These are phyloP conservation scores for Pseudanteris insignis DNA, from an alignment of 2,888 invertebrate genomes.

Conservation along the genomic window DNA sequence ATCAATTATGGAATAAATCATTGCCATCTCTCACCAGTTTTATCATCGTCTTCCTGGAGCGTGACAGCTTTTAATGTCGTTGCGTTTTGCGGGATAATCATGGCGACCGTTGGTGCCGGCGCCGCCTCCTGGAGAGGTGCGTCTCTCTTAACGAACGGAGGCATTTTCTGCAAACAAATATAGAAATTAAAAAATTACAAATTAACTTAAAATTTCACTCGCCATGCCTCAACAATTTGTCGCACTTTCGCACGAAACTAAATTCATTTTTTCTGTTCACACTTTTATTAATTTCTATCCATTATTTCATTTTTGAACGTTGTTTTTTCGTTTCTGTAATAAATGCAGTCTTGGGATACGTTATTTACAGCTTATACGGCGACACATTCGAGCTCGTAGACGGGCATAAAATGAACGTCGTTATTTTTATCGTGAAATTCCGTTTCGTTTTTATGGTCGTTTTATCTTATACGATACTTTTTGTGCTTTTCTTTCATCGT, in stretches of 20 bases:
- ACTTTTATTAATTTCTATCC: no score
- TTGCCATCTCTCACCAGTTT: slow-evolving; percentile 41
- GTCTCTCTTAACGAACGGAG: slow-evolving; percentile 51
- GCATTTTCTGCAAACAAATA: slow-evolving; percentile 50
- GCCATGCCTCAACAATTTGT: no score
- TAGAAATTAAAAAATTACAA: not conserved
- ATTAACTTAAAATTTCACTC: no score
- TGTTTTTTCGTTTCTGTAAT: not conserved
- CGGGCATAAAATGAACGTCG: slow-evolving; percentile 11
- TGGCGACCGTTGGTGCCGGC: slow-evolving; percentile 19
- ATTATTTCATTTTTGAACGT: not conserved
- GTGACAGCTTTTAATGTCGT: slow-evolving; percentile 46
- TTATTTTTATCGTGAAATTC: slow-evolving; percentile 23
- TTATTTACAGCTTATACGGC: slow-evolving; percentile 20
- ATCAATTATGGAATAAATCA: no score
- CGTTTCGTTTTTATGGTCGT: slow-evolving; percentile 17
- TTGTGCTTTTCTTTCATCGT: not conserved
- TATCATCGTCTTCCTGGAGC: slow-evolving; percentile 47
- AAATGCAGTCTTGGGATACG: not conserved
- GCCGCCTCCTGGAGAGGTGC: slow-evolving; percentile 28
- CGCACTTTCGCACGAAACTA: no score
- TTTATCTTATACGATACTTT: no score
- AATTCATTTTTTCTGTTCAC: no score
- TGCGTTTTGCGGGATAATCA: slow-evolving; percentile 28
- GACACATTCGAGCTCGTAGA: slow-evolving; percentile 13